Evolutionary conservation across 2,888 invertebrate genomes (phyloP).

Genomic region (Odontomyia ornata): DNA sequence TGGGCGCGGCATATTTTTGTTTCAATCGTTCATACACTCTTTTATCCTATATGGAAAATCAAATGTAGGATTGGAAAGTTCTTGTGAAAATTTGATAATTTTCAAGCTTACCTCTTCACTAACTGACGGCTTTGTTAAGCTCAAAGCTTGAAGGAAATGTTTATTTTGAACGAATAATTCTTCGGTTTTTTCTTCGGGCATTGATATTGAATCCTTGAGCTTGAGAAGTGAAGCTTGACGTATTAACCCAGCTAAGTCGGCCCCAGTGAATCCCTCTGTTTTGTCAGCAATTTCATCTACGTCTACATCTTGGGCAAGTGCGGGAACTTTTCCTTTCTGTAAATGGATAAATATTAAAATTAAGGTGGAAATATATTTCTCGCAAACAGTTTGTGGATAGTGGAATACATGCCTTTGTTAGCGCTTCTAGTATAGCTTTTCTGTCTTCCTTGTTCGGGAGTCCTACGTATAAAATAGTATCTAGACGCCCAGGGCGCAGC

Average conservation of each 20-base stretch:
- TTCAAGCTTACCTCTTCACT: slow-evolving; percentile 71
- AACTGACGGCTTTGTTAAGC: slow-evolving; percentile 88
- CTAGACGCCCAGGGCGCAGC: slow-evolving; percentile 85
- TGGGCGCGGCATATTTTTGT: slow-evolving; percentile 69
- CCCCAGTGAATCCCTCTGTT: slow-evolving; percentile 87
- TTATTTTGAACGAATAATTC: slow-evolving; percentile 71
- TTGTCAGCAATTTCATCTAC: slow-evolving; percentile 75
- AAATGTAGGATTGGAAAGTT: slow-evolving; percentile 2
- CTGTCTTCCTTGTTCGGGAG: slow-evolving; percentile 83
- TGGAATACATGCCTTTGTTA: slow-evolving; percentile 81
- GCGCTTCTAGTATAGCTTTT: slow-evolving; percentile 84
- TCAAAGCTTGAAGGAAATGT: slow-evolving; percentile 81
- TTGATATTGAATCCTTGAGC: slow-evolving; percentile 77
- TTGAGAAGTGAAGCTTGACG: slow-evolving; percentile 86
- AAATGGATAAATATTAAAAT: no score
- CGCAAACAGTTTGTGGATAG: no score
- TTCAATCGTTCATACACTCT: slow-evolving; percentile 79
- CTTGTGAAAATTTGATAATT: not conserved
- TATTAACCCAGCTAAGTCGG: slow-evolving; percentile 90
- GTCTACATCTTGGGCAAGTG: slow-evolving; percentile 78
- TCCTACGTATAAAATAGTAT: slow-evolving; percentile 89
- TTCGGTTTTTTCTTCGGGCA: slow-evolving; percentile 64
- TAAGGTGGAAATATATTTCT: no score
- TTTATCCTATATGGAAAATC: slow-evolving; percentile 68
- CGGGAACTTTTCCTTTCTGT: slow-evolving; percentile 82